A percentile compares a stretch with the other conserved stretches of the same genome.
phyloP scores from a whole-genome alignment of 2,113 vertebrate species.

The Vidua chalybeata region DNA sequence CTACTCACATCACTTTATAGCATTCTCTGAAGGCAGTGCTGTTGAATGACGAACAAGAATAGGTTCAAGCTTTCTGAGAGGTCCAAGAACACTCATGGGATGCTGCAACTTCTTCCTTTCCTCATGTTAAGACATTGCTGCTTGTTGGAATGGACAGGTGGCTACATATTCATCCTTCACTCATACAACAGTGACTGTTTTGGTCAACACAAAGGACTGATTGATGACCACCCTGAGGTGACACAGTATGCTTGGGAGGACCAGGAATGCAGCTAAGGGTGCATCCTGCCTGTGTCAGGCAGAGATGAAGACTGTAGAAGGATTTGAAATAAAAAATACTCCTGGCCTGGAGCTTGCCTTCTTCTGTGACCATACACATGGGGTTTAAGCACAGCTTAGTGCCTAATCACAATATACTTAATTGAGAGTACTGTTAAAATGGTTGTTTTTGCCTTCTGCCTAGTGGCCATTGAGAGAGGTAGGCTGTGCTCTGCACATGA shows the following conservation, averaged over 20 bases:
- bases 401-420: not conserved
- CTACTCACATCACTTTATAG: not conserved
- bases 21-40: not conserved
- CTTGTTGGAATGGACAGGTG: not conserved
- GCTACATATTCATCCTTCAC: not conserved
- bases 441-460: not conserved
- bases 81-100: not conserved
- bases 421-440: not conserved
- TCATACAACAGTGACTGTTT: accelerated
- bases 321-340: not conserved
- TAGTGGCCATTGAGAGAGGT: not conserved
- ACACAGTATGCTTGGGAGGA: not conserved
- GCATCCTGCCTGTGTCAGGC: not conserved
- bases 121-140: not conserved
- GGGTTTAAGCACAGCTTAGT: not conserved
- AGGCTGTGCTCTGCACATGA: not conserved
- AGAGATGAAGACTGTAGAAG: not conserved
- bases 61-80: not conserved
- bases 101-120: not conserved
- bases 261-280: not conserved
- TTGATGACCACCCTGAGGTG: not conserved
- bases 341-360: not conserved
- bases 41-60: not conserved
- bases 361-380: not conserved
- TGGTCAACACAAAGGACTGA: not conserved